phyloP scores from a whole-genome alignment of 2,113 vertebrate genomes.

The Coreoperca whiteheadi region DNA sequence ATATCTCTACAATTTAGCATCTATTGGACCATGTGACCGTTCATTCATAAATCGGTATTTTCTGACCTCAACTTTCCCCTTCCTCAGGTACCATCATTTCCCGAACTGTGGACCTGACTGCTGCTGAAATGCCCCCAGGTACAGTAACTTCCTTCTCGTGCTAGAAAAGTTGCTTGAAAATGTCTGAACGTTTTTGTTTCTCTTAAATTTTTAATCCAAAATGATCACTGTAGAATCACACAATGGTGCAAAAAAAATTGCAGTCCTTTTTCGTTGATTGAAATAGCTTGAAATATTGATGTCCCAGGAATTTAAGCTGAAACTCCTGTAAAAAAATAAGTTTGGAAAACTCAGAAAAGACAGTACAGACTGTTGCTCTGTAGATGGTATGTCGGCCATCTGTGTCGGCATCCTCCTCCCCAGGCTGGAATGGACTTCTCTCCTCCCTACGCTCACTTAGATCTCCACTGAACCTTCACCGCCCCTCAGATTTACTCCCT shows the following conservation, averaged over 20 bases:
- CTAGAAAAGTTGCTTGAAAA: background rate
- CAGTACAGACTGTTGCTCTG: background rate
- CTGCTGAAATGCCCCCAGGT: conserved; percentile 65
- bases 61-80: background rate
- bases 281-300: background rate
- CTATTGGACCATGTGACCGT: background rate
- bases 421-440: conserved; percentile 15
- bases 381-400: conserved; percentile 9
- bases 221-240: background rate
- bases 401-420: conserved; percentile 36
- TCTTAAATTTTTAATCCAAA: background rate
- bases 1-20: background rate
- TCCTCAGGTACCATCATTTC: conserved; percentile 60
- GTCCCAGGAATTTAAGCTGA: background rate
- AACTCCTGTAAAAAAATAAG: background rate
- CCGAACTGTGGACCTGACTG: conserved; percentile 40
- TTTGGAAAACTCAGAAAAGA: background rate
- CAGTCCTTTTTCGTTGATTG: background rate
- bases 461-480: conserved; percentile 69
- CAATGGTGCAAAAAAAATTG: too few relatives aligned
- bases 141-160: conserved; percentile 16
- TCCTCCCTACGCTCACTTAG: conserved; percentile 47
- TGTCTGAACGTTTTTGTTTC: background rate
- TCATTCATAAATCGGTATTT: background rate
- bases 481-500: conserved; percentile 58